A percentile compares a stretch with the other conserved stretches of the same genome.
phyloP scores from a whole-genome alignment of 1,140 invertebrate genomes.

The Apocrypta bakeri region DNA sequence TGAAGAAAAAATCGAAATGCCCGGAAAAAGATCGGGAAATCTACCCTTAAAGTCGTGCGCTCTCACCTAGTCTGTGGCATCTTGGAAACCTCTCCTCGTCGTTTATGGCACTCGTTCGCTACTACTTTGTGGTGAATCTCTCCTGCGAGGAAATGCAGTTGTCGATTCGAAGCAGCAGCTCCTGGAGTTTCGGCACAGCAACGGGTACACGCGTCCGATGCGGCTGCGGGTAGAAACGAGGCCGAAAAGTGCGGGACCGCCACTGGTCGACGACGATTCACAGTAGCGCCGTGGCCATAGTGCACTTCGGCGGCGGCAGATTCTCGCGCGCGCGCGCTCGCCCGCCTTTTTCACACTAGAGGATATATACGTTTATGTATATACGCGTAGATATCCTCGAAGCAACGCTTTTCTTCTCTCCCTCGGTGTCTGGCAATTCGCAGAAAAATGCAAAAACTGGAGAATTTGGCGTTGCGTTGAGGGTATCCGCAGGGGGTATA shows the following conservation, averaged over 20 bases:
- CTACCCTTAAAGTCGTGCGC: conserved; percentile 17
- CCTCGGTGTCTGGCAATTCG: no score
- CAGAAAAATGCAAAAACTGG: no score
- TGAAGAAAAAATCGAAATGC: not conserved
- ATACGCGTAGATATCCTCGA: no score
- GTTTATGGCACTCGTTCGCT: not conserved
- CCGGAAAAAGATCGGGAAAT: not conserved
- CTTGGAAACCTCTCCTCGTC: conserved; percentile 53
- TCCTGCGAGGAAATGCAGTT: no score
- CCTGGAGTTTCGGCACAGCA: not conserved
- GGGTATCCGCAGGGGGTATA: no score
- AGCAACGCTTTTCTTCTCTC: no score
- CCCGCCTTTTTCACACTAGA: not conserved
- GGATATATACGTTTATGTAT: no score
- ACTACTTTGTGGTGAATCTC: not conserved
- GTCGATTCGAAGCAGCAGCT: no score
- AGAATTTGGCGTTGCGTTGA: no score
- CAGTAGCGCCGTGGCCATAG: conserved; percentile 30
- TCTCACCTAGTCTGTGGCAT: conserved; percentile 72
- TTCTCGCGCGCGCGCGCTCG: conserved; percentile 34
- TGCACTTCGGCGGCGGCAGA: conserved; percentile 22
- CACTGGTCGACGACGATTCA: not conserved
- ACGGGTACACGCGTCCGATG: not conserved
- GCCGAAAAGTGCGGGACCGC: conserved; percentile 38
- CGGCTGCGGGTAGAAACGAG: not conserved